Evolutionary conservation across 2,797 vertebrate species (phyloP).

Genomic region (Platalea minor): DNA sequence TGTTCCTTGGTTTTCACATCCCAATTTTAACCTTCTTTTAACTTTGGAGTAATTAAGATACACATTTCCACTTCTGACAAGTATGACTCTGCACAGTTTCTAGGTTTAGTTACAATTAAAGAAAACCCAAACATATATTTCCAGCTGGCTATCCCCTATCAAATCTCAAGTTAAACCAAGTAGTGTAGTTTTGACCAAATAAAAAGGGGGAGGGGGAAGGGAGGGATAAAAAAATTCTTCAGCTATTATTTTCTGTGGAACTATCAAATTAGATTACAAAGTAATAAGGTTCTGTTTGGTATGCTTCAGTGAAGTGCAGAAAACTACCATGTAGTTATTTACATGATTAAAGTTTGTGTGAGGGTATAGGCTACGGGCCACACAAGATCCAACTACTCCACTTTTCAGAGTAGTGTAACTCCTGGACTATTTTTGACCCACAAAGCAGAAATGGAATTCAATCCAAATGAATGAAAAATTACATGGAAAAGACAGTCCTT

Average conservation of each 20-base stretch:
- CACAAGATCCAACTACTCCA: not conserved
- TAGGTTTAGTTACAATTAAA: not conserved
- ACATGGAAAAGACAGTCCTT: not conserved
- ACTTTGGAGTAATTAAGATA: not conserved
- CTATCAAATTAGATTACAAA: not conserved
- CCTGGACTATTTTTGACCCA: not conserved
- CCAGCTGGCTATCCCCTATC: not conserved
- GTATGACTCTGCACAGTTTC: not conserved
- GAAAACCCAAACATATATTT: not conserved
- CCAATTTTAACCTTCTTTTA: not conserved
- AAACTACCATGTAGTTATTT: not conserved
- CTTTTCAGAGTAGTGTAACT: not conserved
- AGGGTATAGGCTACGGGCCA: not conserved
- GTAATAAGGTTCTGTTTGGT: not conserved
- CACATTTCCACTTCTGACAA: not conserved
- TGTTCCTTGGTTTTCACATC: not conserved
- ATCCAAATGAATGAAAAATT: not conserved
- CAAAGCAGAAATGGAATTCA: not conserved
- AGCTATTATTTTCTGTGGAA: not conserved
- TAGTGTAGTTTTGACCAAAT: not conserved
- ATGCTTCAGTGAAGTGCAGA: not conserved
- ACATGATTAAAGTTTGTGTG: not conserved
- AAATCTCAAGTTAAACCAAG: not conserved
- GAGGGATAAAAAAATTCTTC: not conserved
- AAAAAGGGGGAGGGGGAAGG: fast-evolving